phyloP scores from a whole-genome alignment of 37 sponge, comb jelly and placozoan species.

The Cliona cf. orientalis region DNA sequence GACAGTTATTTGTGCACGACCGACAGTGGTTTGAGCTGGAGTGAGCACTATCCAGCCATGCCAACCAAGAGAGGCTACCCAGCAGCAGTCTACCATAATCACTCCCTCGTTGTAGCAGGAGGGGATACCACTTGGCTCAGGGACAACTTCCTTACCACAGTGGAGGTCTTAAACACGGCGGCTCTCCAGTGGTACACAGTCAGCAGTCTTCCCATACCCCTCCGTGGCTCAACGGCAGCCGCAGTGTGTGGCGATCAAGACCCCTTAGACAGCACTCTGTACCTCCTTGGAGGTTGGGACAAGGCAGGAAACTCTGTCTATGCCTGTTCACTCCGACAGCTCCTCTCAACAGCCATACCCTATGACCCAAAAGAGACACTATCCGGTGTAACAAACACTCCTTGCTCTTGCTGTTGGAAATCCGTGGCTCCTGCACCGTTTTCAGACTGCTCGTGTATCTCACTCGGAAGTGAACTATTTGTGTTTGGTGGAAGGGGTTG shows the following conservation, averaged over 20 bases:
- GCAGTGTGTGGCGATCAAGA: slow-evolving; percentile 1
- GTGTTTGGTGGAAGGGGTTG: background rate
- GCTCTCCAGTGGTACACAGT: background rate
- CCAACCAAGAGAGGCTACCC: background rate
- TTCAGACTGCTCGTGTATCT: background rate
- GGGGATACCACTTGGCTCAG: background rate
- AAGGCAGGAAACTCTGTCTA: background rate
- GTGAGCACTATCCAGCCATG: background rate
- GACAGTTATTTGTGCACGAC: background rate
- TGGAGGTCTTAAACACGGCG: background rate
- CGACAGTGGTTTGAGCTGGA: background rate
- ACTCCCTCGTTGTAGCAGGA: slow-evolving; percentile 1
- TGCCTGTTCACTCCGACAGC: background rate
- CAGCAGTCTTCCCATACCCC: background rate
- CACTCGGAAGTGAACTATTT: background rate
- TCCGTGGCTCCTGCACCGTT: background rate
- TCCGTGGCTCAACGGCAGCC: background rate
- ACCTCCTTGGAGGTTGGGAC: background rate
- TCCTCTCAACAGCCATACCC: background rate
- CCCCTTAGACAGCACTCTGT: slow-evolving; percentile 8
- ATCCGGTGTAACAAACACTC: background rate
- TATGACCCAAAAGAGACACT: background rate
- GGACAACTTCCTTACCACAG: background rate
- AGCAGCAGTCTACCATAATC: background rate
- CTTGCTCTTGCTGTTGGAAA: background rate